Percentiles rank a stretch among this genome's conserved stretches.
phyloP scores from a whole-genome alignment of 2,797 vertebrate genomes.

The Rhynchotus rufescens region DNA sequence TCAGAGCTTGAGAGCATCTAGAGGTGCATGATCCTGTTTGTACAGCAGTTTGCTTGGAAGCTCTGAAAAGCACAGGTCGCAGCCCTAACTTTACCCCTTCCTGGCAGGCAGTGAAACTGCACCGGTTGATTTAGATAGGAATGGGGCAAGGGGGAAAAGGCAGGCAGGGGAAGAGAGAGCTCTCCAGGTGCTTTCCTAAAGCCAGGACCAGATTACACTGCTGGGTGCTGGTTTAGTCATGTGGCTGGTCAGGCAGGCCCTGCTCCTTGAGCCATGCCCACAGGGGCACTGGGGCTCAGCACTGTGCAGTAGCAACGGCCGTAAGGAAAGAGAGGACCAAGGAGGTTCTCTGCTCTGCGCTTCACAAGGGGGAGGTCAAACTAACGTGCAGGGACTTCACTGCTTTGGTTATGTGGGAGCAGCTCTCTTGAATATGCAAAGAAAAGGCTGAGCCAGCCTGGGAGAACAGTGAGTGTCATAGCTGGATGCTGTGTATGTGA shows the following conservation, averaged over 20 bases:
- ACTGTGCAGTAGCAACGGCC: not conserved
- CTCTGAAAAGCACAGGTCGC: not conserved
- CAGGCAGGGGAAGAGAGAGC: not conserved
- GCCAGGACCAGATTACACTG: not conserved
- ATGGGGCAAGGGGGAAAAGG: not conserved
- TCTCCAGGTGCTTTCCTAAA: not conserved
- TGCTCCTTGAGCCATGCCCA: not conserved
- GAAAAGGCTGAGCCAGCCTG: not conserved
- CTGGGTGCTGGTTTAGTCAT: not conserved
- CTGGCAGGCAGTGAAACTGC: not conserved
- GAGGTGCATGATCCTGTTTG: not conserved
- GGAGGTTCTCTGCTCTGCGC: not conserved
- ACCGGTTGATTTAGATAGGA: not conserved
- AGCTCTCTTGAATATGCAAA: not conserved
- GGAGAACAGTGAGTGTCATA: not conserved
- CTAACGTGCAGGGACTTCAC: not conserved
- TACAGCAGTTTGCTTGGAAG: not conserved
- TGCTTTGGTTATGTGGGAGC: not conserved
- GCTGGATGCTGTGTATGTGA: not conserved
- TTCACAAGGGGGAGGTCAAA: not conserved
- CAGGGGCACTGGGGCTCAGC: conserved; percentile 25
- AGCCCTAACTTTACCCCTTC: not conserved
- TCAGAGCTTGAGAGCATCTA: not conserved
- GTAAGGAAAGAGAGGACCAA: not conserved
- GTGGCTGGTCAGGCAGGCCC: not conserved